These are phyloP conservation scores for Drosophila neocordata DNA, from an alignment of 1,140 invertebrate species.

Conservation along the genomic window DNA sequence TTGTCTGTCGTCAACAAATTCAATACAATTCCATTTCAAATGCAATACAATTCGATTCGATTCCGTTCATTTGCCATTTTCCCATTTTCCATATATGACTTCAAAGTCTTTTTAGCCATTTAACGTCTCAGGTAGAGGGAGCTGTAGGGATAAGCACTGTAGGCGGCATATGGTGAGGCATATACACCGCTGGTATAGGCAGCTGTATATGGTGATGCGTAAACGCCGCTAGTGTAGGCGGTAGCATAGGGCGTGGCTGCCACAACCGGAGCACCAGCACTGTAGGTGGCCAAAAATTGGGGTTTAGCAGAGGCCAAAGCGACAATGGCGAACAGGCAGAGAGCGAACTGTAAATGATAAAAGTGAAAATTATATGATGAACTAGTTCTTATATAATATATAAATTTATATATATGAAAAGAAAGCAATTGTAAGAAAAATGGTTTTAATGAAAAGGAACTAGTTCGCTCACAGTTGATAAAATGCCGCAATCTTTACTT, in stretches of 20 bases:
- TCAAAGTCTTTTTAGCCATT: conserved; percentile 8
- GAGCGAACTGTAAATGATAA: conserved; percentile 54
- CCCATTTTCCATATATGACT: not conserved
- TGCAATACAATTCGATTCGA: not conserved
- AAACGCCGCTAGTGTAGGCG: conserved; percentile 62
- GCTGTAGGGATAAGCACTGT: conserved; percentile 70
- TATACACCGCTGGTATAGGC: conserved; percentile 49
- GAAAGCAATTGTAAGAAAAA: not conserved
- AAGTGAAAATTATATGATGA: not conserved
- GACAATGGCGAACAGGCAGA: conserved; percentile 71
- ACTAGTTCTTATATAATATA: conserved; percentile 10
- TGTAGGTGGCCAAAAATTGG: conserved; percentile 66
- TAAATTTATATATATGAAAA: not conserved
- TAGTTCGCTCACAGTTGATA: not conserved
- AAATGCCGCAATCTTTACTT: too few species aligned
- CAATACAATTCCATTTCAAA: conserved; percentile 35
- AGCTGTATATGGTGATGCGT: conserved; percentile 62
- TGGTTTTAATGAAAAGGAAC: not conserved
- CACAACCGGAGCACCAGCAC: conserved; percentile 51
- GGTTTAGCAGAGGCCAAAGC: conserved; percentile 74
- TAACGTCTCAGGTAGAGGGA: conserved; percentile 64
- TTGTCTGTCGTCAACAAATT: conserved; percentile 29
- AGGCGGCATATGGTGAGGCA: conserved; percentile 48
- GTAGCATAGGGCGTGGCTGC: conserved; percentile 67
- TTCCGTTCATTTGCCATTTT: not conserved